Evolutionary conservation across 2,113 vertebrate species (phyloP).

Genomic region (Ctenomys sociabilis): DNA sequence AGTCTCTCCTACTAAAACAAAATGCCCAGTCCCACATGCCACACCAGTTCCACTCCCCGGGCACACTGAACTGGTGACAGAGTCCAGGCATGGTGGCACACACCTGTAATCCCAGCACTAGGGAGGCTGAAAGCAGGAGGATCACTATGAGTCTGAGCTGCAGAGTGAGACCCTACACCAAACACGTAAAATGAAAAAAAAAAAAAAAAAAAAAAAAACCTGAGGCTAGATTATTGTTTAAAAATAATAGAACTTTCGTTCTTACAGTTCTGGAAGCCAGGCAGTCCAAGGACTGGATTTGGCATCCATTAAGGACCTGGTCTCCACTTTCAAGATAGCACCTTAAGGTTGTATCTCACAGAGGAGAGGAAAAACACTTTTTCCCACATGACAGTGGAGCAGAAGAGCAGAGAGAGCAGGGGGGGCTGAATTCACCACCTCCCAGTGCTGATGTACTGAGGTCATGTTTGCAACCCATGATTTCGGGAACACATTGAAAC

Average conservation of each 20-base stretch:
- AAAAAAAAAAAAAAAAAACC: no score
- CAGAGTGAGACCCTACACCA: no score
- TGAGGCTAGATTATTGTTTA: neutral
- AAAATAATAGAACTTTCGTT: neutral
- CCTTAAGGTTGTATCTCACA: neutral
- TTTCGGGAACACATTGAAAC: neutral
- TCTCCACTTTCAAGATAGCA: neutral
- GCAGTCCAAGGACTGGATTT: neutral
- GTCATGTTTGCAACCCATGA: neutral
- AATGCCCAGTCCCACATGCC: neutral
- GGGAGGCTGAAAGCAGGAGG: no score
- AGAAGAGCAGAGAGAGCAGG: neutral
- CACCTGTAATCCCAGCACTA: no score
- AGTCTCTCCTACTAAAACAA: neutral
- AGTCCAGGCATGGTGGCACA: no score
- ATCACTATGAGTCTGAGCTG: no score
- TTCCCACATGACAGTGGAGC: neutral
- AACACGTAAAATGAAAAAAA: no score
- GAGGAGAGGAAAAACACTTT: neutral
- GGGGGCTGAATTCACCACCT: neutral
- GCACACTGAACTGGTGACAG: no score
- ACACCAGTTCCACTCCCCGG: no score
- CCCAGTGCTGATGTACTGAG: no score
- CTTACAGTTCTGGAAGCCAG: neutral
- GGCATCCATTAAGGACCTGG: neutral